Evolutionary conservation across 2,113 vertebrate genomes (phyloP).

Genomic region (Gracilinanus agilis): DNA sequence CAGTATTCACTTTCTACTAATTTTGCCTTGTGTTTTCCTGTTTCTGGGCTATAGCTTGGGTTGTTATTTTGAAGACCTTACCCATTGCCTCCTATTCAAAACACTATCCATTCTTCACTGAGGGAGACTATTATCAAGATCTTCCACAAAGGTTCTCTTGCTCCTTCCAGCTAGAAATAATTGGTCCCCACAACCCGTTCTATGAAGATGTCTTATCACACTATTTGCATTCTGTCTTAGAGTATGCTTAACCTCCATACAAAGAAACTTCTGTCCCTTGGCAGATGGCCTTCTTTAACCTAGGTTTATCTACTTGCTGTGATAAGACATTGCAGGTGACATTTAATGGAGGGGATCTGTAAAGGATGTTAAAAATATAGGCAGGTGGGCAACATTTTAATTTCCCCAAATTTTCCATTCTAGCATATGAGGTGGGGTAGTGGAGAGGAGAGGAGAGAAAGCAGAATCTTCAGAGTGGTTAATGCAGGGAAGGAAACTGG

Average conservation of each 20-base stretch:
- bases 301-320: neutral
- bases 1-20: neutral
- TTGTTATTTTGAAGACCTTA: neutral
- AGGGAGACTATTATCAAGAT: neutral
- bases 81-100: neutral
- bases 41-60: neutral
- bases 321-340: neutral
- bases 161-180: neutral
- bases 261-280: neutral
- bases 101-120: neutral
- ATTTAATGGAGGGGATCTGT: neutral
- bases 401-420: neutral
- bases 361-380: neutral
- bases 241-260: neutral
- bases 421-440: neutral
- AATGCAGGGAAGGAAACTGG: neutral
- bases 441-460: too few species aligned
- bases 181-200: neutral
- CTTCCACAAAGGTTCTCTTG: neutral
- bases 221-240: neutral
- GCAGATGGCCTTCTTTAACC: neutral
- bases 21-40: neutral
- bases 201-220: neutral
- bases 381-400: neutral
- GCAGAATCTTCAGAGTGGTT: too few species aligned